phyloP scores from a whole-genome alignment of 64 coral and sea anemone species.

The Astreopora myriophthalma region DNA sequence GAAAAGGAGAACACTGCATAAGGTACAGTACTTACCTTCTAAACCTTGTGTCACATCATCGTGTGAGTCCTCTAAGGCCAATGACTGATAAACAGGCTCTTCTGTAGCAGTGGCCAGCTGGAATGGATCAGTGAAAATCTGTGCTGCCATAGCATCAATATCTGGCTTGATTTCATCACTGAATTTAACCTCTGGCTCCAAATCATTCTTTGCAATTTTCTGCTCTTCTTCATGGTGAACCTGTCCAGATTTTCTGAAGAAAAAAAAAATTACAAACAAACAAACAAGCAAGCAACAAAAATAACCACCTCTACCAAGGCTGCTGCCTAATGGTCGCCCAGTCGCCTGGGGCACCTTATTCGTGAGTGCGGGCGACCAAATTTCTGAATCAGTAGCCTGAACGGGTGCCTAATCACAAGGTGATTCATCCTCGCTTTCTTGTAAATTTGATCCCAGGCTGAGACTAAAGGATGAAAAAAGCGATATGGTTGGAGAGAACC shows the following conservation, averaged over 20 bases:
- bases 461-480: too few relatives aligned
- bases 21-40: neutral
- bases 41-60: neutral
- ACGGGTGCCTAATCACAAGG: too few relatives aligned
- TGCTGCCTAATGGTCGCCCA: too few relatives aligned
- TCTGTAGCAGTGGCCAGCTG: neutral
- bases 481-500: too few relatives aligned
- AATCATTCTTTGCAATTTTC: slow-evolving; percentile 19
- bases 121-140: slow-evolving; percentile 49
- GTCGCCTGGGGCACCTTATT: too few relatives aligned
- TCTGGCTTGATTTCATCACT: slow-evolving; percentile 46
- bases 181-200: slow-evolving; percentile 13
- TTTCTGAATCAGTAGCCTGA: too few relatives aligned
- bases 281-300: neutral
- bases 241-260: slow-evolving; percentile 25
- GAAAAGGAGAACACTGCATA: too few relatives aligned
- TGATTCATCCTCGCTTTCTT: too few relatives aligned
- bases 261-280: neutral
- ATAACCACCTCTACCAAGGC: too few relatives aligned
- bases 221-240: neutral
- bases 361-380: too few relatives aligned
- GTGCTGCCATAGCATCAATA: slow-evolving; percentile 22
- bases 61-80: neutral
- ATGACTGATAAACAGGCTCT: slow-evolving; percentile 11
- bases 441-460: too few relatives aligned